Conservation (phyloP, 2,888 invertebrate species). For the Mythimna pallens region DNA sequence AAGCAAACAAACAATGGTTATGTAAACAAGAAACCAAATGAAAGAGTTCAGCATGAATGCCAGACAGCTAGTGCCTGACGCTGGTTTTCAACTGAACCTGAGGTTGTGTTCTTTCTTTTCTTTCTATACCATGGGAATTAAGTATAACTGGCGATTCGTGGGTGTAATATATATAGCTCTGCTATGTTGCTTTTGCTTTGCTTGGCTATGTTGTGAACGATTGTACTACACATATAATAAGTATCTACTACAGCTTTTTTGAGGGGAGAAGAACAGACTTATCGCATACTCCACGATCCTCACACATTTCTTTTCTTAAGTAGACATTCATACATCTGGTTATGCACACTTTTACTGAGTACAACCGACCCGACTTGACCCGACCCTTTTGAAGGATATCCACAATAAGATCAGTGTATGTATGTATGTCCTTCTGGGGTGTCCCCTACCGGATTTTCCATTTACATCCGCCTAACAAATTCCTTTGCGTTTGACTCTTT, state of each 20-base stretch:
- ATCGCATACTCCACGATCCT: not conserved
- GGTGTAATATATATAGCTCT: not conserved
- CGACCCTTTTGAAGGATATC: slow-evolving; percentile 32
- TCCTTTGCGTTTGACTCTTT: slow-evolving; percentile 3
- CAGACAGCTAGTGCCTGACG: too few relatives aligned
- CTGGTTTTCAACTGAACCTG: too few relatives aligned
- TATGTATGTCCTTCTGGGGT: not conserved
- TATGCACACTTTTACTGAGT: not conserved
- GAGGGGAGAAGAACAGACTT: not conserved
- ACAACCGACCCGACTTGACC: slow-evolving; percentile 6
- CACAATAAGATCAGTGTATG: slow-evolving; percentile 9
- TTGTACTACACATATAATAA: not conserved
- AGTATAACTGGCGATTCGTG: not conserved
- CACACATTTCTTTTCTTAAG: not conserved
- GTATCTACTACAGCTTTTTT: not conserved
- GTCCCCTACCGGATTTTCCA: slow-evolving; percentile 9
- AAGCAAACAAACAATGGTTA: too few relatives aligned
- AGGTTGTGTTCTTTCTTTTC: too few relatives aligned
- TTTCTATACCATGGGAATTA: too few relatives aligned
- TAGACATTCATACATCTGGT: slow-evolving; percentile 11
- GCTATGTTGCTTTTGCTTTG: too few relatives aligned
- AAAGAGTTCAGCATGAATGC: too few relatives aligned
- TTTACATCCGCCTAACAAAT: slow-evolving; percentile 6
- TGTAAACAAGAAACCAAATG: too few relatives aligned
- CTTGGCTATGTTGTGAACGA: not conserved